Percentiles rank a stretch among this genome's conserved stretches.
Evolutionary conservation across 2,888 invertebrate species (phyloP).

Genomic region (Parnassius orleans): DNA sequence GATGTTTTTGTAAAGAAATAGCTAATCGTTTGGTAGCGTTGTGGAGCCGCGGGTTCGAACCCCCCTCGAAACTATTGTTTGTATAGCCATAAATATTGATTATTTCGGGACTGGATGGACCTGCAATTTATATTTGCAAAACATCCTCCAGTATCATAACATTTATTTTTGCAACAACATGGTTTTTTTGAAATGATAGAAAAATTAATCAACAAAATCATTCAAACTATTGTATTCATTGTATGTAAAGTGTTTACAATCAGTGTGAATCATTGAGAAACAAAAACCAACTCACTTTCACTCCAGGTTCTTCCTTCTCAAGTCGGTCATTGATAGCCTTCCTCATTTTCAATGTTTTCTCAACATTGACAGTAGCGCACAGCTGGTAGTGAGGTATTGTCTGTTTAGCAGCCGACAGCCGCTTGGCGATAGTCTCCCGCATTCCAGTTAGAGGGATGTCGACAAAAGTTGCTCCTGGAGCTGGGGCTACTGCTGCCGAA

Average conservation of each 20-base stretch:
- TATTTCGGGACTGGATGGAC: too few species aligned
- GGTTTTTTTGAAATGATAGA: too few species aligned
- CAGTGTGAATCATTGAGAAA: not conserved
- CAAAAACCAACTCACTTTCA: slow-evolving; percentile 77
- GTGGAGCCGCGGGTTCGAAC: too few species aligned
- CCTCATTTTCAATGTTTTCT: slow-evolving; percentile 88
- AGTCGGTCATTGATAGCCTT: slow-evolving; percentile 89
- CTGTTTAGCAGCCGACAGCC: slow-evolving; percentile 93
- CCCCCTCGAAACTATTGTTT: too few species aligned
- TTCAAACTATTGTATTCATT: not conserved
- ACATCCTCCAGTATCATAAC: too few species aligned
- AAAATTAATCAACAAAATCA: too few species aligned
- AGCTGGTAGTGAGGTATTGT: slow-evolving; percentile 99
- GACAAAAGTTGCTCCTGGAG: slow-evolving; percentile 78
- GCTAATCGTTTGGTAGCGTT: too few species aligned
- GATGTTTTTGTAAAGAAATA: too few species aligned
- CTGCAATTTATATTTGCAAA: too few species aligned
- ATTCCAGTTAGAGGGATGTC: slow-evolving; percentile 93
- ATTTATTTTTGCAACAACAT: too few species aligned
- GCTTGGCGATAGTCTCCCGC: slow-evolving; percentile 93
- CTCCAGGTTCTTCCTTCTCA: slow-evolving; percentile 84
- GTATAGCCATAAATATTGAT: too few species aligned
- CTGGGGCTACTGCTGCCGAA: slow-evolving; percentile 51
- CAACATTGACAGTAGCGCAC: slow-evolving; percentile 91
- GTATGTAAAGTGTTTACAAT: not conserved